phyloP scores from a whole-genome alignment of 2,888 invertebrate species.

The Ennomos quercinarius region DNA sequence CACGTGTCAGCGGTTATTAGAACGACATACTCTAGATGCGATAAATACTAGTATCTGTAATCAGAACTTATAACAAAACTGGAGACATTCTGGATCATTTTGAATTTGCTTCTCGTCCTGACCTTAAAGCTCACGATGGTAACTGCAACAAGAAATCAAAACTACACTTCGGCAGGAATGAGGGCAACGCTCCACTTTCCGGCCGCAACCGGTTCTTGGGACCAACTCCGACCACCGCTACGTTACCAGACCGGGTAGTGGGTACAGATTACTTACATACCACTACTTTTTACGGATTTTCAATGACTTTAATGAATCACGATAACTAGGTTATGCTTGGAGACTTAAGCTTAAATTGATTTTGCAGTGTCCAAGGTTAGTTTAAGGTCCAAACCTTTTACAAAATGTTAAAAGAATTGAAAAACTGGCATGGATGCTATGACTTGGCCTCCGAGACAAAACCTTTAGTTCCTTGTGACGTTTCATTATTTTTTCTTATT shows the following conservation, averaged over 20 bases:
- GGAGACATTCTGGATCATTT: neutral
- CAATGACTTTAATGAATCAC: conserved; percentile 11
- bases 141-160: conserved; percentile 64
- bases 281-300: conserved; percentile 39
- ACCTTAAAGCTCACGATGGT: conserved; percentile 3
- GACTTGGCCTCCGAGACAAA: no score
- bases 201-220: conserved; percentile 68
- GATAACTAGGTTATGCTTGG: conserved; percentile 18
- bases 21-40: no score
- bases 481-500: no score
- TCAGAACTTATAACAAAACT: no score
- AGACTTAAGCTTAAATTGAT: neutral
- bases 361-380: no score
- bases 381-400: no score
- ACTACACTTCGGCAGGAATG: conserved; percentile 66
- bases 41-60: no score
- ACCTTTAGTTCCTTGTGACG: no score
- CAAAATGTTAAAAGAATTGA: neutral
- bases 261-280: conserved; percentile 46
- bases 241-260: conserved; percentile 39
- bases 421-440: neutral
- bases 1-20: no score
- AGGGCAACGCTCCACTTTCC: conserved; percentile 78
- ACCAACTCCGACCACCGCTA: conserved; percentile 54
- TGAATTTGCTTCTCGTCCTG: conserved; percentile 33